Evolutionary conservation across 2,113 vertebrate genomes (phyloP), one percentile per base, ranked within the genome.

Genomic region (Larimichthys crocea): DNA sequence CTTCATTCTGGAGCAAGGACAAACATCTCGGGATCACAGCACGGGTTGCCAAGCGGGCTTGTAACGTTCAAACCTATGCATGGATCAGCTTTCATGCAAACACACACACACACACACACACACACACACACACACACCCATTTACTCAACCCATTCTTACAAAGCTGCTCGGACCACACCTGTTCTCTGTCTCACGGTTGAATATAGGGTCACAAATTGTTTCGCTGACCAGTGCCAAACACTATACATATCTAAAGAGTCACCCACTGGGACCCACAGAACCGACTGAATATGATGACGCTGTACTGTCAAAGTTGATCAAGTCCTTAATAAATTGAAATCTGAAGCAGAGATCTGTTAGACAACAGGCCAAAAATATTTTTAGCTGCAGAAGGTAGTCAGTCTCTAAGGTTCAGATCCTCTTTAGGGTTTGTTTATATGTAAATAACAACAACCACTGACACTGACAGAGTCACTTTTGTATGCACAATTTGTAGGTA

Each of bases 1-100:
- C 50, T 77, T 63, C 84, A 82, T 67, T 59, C 64, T 76, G 85
- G 59, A 83, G 26, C 50, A 4, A 79, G 19, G 80, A 87, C 83
- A 92, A 79, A 74, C 59, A 44, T 86, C 49, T 72, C 17, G 20
- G 19, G 62, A 87, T 69, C 69, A 49, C 66, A 56, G 46, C 56
- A 5, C 29, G 1, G 35, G 79, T 59, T 75, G 90, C 82, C 83
- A 85, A 74, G 60, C 26, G n/a, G 1, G 46, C 59, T 74, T 14
- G 3, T 68, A 75, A 70, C 0, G 3, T 31, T 78, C 70, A 24
- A 40, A n/a, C 59, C 49, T 35, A 48, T 55, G 56, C 60, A 26
- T 49, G 74, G 83, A 71, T 87, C 86, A 63, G 26, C 76, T 90
- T 75, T 86, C 78, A 73, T 10, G n/a, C 53, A 46, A 24, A n/a